These are phyloP conservation scores for Latrodectus hesperus DNA, from an alignment of 2,888 invertebrate species.

Conservation along the genomic window DNA sequence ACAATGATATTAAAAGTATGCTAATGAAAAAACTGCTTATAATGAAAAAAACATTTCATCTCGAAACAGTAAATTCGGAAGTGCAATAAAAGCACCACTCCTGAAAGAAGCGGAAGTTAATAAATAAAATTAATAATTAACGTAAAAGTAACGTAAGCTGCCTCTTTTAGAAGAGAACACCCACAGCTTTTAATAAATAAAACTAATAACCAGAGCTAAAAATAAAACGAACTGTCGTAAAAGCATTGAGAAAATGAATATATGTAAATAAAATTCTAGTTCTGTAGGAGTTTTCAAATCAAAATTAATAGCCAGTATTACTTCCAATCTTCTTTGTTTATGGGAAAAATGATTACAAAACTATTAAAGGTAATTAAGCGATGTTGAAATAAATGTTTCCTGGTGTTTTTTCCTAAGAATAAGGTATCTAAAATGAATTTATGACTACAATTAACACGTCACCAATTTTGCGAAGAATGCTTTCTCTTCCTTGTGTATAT, in stretches of 20 bases:
- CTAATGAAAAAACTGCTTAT: no score
- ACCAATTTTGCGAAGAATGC: background rate
- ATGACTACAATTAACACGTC: background rate
- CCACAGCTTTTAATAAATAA: background rate
- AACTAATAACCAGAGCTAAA: conserved; percentile 14
- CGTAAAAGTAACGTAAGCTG: background rate
- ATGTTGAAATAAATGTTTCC: conserved; percentile 15
- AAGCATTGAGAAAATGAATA: conserved; percentile 22
- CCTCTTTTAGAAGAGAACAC: no score
- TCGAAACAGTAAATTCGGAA: background rate
- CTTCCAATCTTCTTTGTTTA: background rate
- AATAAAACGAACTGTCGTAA: conserved; percentile 16
- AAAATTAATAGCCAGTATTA: conserved; percentile 24
- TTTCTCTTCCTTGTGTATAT: background rate
- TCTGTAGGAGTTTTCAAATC: conserved; percentile 19
- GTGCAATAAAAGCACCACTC: background rate
- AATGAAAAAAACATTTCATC: no score
- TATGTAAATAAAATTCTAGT: conserved; percentile 22
- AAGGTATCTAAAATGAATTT: background rate
- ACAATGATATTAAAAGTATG: no score
- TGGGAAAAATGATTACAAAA: background rate
- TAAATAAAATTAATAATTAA: background rate
- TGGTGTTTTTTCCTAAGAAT: background rate
- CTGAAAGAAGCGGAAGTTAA: background rate
- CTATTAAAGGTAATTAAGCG: conserved; percentile 16